Percentiles rank a stretch among this genome's conserved stretches.
Evolutionary conservation across 1,140 invertebrate species (phyloP).

Genomic region (Harlomillsia oculata): DNA sequence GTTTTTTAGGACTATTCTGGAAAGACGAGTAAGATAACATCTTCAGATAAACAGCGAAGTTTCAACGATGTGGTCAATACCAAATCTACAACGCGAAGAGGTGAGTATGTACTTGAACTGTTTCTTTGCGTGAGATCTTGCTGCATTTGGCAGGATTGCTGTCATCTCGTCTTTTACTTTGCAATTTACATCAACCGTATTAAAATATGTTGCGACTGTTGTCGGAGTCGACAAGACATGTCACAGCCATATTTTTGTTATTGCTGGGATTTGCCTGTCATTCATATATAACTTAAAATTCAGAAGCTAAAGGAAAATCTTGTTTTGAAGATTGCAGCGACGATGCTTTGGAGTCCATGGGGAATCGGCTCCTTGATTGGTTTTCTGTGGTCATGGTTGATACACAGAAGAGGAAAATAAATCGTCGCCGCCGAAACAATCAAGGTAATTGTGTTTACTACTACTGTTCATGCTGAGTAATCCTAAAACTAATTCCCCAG

Average conservation of each 20-base stretch:
- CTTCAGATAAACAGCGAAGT: constrained; percentile 55
- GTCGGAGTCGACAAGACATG: neutral
- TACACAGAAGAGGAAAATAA: constrained; percentile 44
- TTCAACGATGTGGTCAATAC: constrained; percentile 52
- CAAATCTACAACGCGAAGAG: constrained; percentile 23
- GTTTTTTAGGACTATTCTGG: constrained; percentile 41
- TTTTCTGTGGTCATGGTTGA: constrained; percentile 85
- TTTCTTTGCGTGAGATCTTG: neutral
- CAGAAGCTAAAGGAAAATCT: no score
- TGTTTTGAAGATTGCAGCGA: constrained; percentile 57
- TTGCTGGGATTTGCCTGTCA: neutral
- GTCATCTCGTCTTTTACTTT: no score
- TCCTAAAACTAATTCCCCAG: no score
- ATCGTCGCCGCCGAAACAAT: constrained; percentile 44
- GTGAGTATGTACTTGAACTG: constrained; percentile 13
- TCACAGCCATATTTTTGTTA: neutral
- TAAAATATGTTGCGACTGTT: no score
- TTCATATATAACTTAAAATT: no score
- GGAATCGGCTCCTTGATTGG: constrained; percentile 83
- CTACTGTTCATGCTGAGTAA: no score
- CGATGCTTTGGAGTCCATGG: constrained; percentile 70
- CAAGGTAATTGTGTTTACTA: constrained; percentile 34
- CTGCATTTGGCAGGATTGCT: neutral
- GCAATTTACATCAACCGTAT: no score
- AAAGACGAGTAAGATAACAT: constrained; percentile 40